phyloP scores from a whole-genome alignment of 2,888 invertebrate species.

The Sminthurinus aureus region DNA sequence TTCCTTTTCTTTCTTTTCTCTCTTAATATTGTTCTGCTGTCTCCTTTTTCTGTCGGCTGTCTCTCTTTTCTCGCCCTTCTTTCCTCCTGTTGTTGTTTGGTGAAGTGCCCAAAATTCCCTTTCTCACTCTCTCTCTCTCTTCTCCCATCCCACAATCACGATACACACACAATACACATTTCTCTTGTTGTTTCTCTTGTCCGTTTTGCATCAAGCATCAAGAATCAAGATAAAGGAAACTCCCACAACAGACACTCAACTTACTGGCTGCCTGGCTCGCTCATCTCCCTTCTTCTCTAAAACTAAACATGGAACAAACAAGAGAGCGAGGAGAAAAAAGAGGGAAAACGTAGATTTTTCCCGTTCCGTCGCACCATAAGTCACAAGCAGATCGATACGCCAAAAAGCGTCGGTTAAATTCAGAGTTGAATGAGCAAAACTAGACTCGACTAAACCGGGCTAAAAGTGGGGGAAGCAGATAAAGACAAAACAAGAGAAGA shows the following conservation, averaged over 20 bases:
- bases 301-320: not conserved
- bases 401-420: conserved; percentile 41
- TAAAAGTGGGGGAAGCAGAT: not conserved
- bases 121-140: conserved; percentile 3
- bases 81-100: not conserved
- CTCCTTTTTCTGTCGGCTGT: not conserved
- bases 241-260: conserved; percentile 36
- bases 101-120: not conserved
- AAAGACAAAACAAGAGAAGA: not conserved
- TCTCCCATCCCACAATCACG: not conserved
- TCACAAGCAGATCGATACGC: conserved; percentile 39
- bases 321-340: conserved; percentile 13
- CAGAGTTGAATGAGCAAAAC: conserved; percentile 30
- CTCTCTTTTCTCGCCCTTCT: not conserved
- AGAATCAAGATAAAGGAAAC: conserved; percentile 19
- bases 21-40: not conserved
- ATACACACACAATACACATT: too few relatives aligned
- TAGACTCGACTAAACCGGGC: not conserved
- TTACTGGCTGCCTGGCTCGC: too few relatives aligned
- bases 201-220: conserved; percentile 38
- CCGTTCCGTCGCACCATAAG: conserved; percentile 34
- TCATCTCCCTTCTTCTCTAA: too few relatives aligned
- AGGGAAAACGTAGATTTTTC: conserved; percentile 37
- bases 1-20: not conserved
- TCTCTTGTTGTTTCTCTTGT: conserved; percentile 9